Conservation (phyloP, 2,113 vertebrate genomes). For the Ciconia boyciana region DNA sequence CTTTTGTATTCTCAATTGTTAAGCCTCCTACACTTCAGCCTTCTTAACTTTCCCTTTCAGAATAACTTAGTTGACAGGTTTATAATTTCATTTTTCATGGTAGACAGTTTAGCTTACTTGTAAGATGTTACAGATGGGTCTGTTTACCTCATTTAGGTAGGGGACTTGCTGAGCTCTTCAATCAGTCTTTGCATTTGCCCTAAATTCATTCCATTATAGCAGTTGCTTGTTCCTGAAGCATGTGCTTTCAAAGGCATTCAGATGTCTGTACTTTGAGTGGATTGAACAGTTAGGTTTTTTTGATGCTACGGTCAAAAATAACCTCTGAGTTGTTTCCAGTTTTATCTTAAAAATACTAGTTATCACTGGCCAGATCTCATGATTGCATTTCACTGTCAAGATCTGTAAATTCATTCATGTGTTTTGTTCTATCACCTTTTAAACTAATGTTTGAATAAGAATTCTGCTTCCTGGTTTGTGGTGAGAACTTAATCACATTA, state of each 20-base stretch:
- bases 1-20: not conserved
- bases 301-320: not conserved
- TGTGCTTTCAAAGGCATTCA: not conserved
- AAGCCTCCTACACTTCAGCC: not conserved
- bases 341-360: not conserved
- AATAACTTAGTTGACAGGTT: not conserved
- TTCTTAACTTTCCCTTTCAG: not conserved
- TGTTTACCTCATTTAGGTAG: not conserved
- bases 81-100: not conserved
- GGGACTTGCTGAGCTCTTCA: not conserved
- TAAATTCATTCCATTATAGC: not conserved
- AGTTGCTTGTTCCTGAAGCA: not conserved
- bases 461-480: not conserved
- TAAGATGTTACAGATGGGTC: not conserved
- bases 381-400: not conserved
- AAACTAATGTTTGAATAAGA: not conserved
- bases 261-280: not conserved
- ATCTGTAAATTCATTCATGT: not conserved
- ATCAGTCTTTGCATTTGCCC: not conserved
- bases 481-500: not conserved
- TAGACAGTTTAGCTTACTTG: not conserved
- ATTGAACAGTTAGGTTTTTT: not conserved
- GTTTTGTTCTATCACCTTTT: not conserved
- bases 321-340: not conserved
- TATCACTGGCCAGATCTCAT: not conserved